A percentile compares a stretch with the other conserved stretches of the same genome.
Evolutionary conservation across 2,113 vertebrate genomes (phyloP).

Genomic region (Xiphorhynchus elegans): DNA sequence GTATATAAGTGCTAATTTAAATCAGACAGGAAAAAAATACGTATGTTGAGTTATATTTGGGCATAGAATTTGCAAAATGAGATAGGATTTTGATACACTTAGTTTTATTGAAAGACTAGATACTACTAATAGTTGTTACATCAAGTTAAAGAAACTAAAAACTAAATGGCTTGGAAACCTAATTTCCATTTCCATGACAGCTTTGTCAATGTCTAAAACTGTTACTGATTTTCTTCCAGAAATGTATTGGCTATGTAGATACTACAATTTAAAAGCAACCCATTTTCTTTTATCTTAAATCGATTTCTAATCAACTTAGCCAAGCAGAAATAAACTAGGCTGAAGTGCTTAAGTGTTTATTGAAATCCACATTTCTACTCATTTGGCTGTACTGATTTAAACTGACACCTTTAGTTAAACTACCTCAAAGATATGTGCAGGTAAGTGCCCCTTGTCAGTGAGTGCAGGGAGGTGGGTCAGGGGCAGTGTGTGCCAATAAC

Average conservation of each 20-base stretch:
- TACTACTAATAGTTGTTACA: not conserved
- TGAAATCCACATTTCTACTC: not conserved
- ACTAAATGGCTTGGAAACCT: not conserved
- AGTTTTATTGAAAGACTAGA: not conserved
- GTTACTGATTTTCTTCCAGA: not conserved
- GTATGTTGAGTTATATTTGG: not conserved
- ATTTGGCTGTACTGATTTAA: not conserved
- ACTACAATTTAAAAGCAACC: not conserved
- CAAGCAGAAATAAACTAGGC: not conserved
- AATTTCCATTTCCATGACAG: not conserved
- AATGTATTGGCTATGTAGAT: not conserved
- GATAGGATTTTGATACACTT: not conserved
- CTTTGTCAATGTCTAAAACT: constrained; percentile 1
- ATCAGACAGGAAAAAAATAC: not conserved
- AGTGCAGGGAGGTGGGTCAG: not conserved
- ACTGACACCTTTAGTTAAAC: not conserved
- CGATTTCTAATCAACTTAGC: constrained; percentile 41
- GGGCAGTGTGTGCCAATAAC: not conserved
- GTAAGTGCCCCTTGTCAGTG: accelerated
- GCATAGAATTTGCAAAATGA: not conserved
- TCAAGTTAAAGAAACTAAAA: constrained; percentile 17
- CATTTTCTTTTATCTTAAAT: constrained; percentile 27
- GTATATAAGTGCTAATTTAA: not conserved
- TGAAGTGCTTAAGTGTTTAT: not conserved
- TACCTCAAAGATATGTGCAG: not conserved